Conservation (phyloP, 2,888 invertebrate genomes). For the Phengaris alcon region DNA sequence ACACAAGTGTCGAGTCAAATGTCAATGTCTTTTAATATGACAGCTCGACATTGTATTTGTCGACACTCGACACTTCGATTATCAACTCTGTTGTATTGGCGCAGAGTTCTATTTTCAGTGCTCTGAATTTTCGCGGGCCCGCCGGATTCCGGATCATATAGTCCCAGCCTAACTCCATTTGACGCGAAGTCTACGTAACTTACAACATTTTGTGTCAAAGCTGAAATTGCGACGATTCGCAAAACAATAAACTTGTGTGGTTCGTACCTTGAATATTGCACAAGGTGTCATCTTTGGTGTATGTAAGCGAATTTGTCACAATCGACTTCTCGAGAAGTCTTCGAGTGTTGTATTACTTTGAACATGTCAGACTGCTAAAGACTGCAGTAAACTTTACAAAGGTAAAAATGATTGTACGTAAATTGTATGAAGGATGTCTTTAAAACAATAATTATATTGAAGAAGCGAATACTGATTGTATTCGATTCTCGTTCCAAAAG, state of each 20-base stretch:
- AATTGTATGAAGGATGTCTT: too few species aligned
- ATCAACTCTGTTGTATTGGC: too few species aligned
- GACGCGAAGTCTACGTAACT: not conserved
- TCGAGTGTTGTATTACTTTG: conserved; percentile 12
- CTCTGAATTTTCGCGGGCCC: too few species aligned
- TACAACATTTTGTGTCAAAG: not conserved
- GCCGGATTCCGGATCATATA: too few species aligned
- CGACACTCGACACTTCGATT: too few species aligned
- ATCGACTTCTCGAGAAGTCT: conserved; percentile 17
- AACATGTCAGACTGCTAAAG: not conserved
- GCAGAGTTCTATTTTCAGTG: too few species aligned
- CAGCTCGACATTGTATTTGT: too few species aligned
- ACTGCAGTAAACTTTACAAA: not conserved
- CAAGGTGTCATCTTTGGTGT: conserved; percentile 20
- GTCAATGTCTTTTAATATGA: too few species aligned
- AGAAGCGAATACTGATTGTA: too few species aligned
- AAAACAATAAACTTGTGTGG: not conserved
- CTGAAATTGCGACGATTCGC: not conserved
- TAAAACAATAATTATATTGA: too few species aligned
- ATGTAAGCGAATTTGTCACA: conserved; percentile 11
- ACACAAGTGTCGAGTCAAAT: too few species aligned
- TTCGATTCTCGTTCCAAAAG: too few species aligned
- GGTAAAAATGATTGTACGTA: not conserved
- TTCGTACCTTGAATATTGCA: not conserved
- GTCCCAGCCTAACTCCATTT: not conserved